Conservation (phyloP, 37 sponge, comb jelly and placozoan genomes). For the Aplysina aerophoba region DNA sequence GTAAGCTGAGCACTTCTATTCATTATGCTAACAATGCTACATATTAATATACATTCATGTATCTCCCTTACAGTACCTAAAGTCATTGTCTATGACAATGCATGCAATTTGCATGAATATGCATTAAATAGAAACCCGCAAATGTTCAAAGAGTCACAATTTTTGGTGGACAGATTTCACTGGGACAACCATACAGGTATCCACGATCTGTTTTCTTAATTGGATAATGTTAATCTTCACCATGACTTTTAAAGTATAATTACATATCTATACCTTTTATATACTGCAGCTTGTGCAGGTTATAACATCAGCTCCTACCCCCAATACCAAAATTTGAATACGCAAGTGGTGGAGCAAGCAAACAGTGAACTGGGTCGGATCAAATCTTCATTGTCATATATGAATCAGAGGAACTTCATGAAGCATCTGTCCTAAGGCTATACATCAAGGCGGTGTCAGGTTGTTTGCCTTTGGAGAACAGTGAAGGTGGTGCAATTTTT, state of each 20-base stretch:
- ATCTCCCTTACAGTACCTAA: constrained; percentile 20
- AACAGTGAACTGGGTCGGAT: constrained; percentile 17
- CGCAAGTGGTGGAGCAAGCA: constrained; percentile 51
- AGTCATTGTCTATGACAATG: constrained; percentile 32
- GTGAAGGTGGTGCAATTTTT: background rate
- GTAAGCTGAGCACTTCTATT: too few species aligned
- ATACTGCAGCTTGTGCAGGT: constrained; percentile 24
- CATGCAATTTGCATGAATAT: constrained; percentile 50
- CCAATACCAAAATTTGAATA: constrained; percentile 34
- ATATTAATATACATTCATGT: too few species aligned
- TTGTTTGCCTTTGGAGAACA: background rate
- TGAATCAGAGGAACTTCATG: constrained; percentile 32
- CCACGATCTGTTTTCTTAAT: background rate
- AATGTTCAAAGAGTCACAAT: constrained; percentile 14
- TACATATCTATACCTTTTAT: too few species aligned
- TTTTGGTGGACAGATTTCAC: constrained; percentile 48
- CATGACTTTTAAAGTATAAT: too few species aligned
- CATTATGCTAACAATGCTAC: too few species aligned
- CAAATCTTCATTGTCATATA: constrained; percentile 44
- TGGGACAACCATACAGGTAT: constrained; percentile 51
- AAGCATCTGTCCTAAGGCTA: background rate
- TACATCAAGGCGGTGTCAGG: background rate
- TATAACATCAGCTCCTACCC: constrained; percentile 34
- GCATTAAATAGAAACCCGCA: constrained; percentile 27
- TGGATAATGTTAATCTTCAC: background rate